A percentile compares a stretch with the other conserved stretches of the same genome.
Evolutionary conservation across 1,140 invertebrate species (phyloP).

Genomic region (Coptotermes formosanus): DNA sequence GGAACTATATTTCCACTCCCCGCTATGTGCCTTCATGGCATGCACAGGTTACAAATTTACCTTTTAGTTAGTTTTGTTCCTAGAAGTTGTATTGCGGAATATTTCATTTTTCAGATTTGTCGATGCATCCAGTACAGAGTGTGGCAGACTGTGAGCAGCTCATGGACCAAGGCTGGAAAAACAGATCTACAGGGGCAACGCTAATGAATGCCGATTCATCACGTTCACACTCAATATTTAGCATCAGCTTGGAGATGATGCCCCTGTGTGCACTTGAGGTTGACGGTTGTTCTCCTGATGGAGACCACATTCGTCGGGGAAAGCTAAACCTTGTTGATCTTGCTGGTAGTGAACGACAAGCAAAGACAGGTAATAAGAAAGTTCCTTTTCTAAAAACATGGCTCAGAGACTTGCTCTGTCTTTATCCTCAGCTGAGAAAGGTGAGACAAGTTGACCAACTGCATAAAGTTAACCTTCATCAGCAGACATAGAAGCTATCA

Average conservation of each 20-base stretch:
- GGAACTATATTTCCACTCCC: too few relatives aligned
- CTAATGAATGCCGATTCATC: conserved; percentile 87
- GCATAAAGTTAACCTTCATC: too few relatives aligned
- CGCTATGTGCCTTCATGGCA: too few relatives aligned
- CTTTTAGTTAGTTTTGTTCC: too few relatives aligned
- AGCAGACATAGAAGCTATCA: too few relatives aligned
- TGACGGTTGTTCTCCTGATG: background rate
- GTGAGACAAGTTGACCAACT: too few relatives aligned
- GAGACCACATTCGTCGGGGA: conserved; percentile 60
- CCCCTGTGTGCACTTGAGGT: conserved; percentile 42
- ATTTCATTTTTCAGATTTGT: conserved; percentile 53
- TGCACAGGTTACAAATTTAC: too few relatives aligned
- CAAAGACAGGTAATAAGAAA: conserved; percentile 63
- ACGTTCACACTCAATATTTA: conserved; percentile 88
- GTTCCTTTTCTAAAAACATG: too few relatives aligned
- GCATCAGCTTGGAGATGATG: conserved; percentile 80
- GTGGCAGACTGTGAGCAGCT: conserved; percentile 70
- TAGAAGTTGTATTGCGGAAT: too few relatives aligned
- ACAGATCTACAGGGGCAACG: conserved; percentile 73
- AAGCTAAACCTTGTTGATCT: conserved; percentile 90
- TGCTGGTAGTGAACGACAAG: conserved; percentile 84
- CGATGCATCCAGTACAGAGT: conserved; percentile 73
- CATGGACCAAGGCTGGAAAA: conserved; percentile 73
- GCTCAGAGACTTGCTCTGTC: background rate
- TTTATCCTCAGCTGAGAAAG: too few relatives aligned